phyloP scores from a whole-genome alignment of 2,113 vertebrate species.

The Propithecus coquereli region DNA sequence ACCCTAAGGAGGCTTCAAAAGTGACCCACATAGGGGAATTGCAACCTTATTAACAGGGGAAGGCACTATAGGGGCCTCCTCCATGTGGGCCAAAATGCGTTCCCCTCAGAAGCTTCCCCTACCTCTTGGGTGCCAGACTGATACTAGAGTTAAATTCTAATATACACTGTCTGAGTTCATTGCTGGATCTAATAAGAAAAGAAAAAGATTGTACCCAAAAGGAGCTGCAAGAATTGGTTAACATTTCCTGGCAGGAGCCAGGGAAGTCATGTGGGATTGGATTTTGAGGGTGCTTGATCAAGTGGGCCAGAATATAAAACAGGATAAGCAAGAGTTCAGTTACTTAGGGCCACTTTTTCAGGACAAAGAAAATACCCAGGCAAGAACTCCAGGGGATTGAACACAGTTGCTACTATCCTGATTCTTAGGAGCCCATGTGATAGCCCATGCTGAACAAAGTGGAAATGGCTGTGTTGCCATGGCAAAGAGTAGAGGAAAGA shows the following conservation, averaged over 20 bases:
- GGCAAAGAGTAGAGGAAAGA: not conserved
- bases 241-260: not conserved
- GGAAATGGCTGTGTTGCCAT: not conserved
- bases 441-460: not conserved
- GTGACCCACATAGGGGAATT: not conserved
- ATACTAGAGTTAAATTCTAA: not conserved
- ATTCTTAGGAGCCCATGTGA: not conserved
- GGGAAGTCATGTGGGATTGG: not conserved
- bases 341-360: not conserved
- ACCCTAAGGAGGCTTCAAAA: not conserved
- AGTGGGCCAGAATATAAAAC: not conserved
- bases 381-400: not conserved
- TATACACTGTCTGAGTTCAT: not conserved
- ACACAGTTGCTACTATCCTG: not conserved
- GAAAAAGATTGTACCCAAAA: not conserved
- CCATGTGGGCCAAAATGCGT: not conserved
- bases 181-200: not conserved
- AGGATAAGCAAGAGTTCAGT: not conserved
- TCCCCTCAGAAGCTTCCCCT: not conserved
- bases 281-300: not conserved
- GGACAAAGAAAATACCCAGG: not conserved
- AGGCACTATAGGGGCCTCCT: not conserved
- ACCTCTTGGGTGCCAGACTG: not conserved
- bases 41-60: not conserved
- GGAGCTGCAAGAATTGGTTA: not conserved